Percentiles rank a stretch among this genome's conserved stretches.
These are phyloP conservation scores for Garrulus glandarius DNA, from an alignment of 2,797 vertebrate species.

Conservation along the genomic window DNA sequence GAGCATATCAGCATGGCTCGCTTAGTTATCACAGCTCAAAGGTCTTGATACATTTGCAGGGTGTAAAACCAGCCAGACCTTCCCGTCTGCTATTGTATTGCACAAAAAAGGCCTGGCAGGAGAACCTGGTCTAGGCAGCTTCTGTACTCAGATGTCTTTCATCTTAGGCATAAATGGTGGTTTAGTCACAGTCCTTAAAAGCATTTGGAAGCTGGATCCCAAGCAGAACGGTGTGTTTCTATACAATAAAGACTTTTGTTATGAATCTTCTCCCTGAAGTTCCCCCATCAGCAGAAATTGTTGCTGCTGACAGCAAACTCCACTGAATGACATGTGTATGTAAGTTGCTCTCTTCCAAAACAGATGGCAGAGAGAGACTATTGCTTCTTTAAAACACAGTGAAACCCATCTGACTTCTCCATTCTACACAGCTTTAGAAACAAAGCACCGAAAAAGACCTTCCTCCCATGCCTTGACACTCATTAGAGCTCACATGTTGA, in stretches of 20 bases:
- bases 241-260: neutral
- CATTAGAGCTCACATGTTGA: neutral
- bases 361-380: conserved; percentile 11
- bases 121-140: neutral
- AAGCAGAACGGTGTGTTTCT: conserved; percentile 10
- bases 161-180: neutral
- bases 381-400: neutral
- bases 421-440: neutral
- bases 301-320: neutral
- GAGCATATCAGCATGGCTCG: neutral
- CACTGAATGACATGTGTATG: neutral
- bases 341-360: neutral
- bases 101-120: neutral
- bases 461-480: neutral
- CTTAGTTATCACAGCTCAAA: neutral
- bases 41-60: neutral
- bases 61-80: neutral
- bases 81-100: neutral
- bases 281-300: conserved; percentile 33
- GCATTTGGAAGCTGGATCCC: neutral
- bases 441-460: neutral
- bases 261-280: conserved; percentile 8
- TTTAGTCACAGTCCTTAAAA: conserved; percentile 1
- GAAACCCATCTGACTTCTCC: neutral
- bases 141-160: neutral